These are phyloP conservation scores for Delia radicum DNA, from an alignment of 1,140 invertebrate species.

Conservation along the genomic window DNA sequence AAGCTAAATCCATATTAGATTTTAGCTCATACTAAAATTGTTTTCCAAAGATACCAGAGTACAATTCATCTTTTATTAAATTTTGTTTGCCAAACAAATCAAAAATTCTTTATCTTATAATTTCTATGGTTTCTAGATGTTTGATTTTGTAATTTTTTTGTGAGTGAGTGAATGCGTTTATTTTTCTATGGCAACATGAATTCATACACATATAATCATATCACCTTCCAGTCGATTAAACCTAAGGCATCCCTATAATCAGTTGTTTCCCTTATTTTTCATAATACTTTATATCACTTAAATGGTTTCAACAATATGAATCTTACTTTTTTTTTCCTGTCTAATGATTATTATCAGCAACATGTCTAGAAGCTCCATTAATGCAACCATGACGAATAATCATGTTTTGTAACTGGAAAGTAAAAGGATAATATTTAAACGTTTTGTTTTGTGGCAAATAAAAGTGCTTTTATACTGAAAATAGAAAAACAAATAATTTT, in stretches of 20 bases:
- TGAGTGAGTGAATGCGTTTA: not conserved
- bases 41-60: too few species aligned
- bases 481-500: too few species aligned
- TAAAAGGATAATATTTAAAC: not conserved
- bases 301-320: not conserved
- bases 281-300: not conserved
- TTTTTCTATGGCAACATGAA: not conserved
- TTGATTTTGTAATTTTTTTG: not conserved
- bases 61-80: too few species aligned
- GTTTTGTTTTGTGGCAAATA: not conserved
- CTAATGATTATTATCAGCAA: not conserved
- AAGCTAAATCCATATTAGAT: too few species aligned
- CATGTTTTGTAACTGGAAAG: not conserved
- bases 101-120: too few species aligned
- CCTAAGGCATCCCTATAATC: not conserved
- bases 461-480: too few species aligned
- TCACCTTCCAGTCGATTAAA: conserved; percentile 4
- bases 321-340: not conserved
- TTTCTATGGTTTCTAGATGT: not conserved
- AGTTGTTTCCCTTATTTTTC: not conserved
- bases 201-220: not conserved
- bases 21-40: too few species aligned
- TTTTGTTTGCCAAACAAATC: too few species aligned
- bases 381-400: not conserved
- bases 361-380: not conserved